These are phyloP conservation scores for Pseudopipra pipra DNA, from an alignment of 2,113 vertebrate species.

Conservation along the genomic window DNA sequence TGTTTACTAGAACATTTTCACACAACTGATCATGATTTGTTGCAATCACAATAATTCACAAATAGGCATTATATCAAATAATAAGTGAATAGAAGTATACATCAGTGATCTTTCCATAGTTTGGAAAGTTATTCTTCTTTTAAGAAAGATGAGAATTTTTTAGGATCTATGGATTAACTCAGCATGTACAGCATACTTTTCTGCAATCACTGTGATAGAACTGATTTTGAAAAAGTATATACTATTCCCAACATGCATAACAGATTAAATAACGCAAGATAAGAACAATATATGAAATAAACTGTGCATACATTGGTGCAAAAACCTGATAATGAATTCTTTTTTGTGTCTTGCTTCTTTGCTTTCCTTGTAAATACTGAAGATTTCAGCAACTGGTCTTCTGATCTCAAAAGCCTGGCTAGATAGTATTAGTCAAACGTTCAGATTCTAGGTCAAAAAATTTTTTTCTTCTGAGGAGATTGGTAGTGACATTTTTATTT, in stretches of 20 bases:
- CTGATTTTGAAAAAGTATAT: background rate
- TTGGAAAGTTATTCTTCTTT: background rate
- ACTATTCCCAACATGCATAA: background rate
- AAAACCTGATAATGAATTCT: background rate
- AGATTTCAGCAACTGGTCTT: background rate
- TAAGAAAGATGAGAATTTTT: background rate
- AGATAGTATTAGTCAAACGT: background rate
- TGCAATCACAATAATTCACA: background rate
- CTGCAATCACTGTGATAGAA: background rate
- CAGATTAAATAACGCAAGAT: background rate
- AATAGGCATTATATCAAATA: background rate
- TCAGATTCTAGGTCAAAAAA: background rate
- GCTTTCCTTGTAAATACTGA: background rate
- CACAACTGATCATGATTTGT: background rate
- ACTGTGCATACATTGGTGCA: background rate
- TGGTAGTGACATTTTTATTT: background rate
- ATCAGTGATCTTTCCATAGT: background rate
- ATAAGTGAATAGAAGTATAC: background rate
- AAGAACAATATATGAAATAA: background rate
- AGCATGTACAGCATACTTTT: background rate
- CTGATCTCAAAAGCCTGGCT: background rate
- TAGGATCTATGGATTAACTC: background rate
- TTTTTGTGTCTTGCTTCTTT: background rate
- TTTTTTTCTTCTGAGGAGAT: background rate
- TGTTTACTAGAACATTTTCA: background rate